Percentiles rank a stretch among this genome's conserved stretches.
phyloP scores from a whole-genome alignment of 1,140 invertebrate genomes.

The Teleogryllus occipitalis region DNA sequence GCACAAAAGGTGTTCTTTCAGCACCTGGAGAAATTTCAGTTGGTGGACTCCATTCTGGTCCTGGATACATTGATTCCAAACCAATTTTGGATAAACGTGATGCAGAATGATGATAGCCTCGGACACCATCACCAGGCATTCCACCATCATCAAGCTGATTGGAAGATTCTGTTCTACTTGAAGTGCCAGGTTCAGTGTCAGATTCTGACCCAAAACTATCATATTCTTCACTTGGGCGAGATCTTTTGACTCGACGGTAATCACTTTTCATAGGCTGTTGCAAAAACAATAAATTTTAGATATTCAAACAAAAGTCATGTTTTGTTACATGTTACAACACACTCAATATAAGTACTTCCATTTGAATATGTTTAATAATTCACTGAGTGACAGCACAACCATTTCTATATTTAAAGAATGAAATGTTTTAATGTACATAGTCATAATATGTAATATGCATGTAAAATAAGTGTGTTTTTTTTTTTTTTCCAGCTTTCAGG shows the following conservation, averaged over 20 bases:
- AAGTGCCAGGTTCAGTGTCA: conserved; percentile 29
- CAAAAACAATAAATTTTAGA: not conserved
- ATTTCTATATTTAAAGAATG: no score
- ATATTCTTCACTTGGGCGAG: conserved; percentile 21
- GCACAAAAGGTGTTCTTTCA: not conserved
- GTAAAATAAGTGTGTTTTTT: no score
- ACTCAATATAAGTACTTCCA: no score
- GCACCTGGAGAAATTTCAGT: conserved; percentile 2
- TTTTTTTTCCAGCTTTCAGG: no score
- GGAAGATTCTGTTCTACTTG: conserved; percentile 29
- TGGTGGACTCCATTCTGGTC: conserved; percentile 19
- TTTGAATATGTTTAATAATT: no score
- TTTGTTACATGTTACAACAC: no score
- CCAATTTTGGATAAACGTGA: conserved; percentile 9
- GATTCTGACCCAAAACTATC: conserved; percentile 32
- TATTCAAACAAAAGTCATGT: no score
- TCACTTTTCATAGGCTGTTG: conserved; percentile 9
- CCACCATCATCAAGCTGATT: conserved; percentile 28
- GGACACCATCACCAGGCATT: not conserved
- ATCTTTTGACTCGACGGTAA: conserved; percentile 18
- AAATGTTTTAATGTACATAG: no score
- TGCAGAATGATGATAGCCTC: not conserved
- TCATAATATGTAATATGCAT: no score
- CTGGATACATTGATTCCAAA: conserved; percentile 6
- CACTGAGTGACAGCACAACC: no score